These are phyloP conservation scores for Sympetrum striolatum DNA, from an alignment of 2,888 invertebrate species.

Conservation along the genomic window DNA sequence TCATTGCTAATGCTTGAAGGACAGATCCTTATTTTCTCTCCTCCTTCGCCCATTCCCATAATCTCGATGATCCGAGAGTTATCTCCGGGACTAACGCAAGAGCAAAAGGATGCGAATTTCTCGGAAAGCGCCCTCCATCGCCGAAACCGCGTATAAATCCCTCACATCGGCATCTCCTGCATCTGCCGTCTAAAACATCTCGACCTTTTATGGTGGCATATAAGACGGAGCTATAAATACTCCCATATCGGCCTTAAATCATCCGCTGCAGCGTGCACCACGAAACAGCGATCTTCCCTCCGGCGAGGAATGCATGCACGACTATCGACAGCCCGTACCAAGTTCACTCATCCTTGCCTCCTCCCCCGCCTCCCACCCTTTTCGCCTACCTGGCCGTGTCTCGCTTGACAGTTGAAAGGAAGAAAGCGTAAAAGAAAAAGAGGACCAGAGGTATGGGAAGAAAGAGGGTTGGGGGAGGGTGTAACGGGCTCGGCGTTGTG, in stretches of 20 bases:
- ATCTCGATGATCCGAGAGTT: no score
- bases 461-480: neutral
- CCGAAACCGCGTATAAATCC: neutral
- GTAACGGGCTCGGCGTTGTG: neutral
- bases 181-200: constrained; percentile 7
- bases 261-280: neutral
- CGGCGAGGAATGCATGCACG: neutral
- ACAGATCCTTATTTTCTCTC: no score
- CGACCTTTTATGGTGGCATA: constrained; percentile 27
- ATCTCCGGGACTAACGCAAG: no score
- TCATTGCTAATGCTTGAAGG: no score
- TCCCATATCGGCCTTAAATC: constrained; percentile 31
- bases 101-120: neutral
- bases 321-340: neutral
- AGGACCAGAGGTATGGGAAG: neutral
- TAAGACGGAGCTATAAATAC: constrained; percentile 3
- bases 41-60: no score
- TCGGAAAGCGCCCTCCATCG: neutral
- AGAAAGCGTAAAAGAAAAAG: neutral
- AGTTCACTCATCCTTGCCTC: neutral
- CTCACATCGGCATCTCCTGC: neutral
- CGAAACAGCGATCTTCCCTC: neutral
- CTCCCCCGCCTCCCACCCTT: neutral
- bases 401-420: constrained; percentile 27
- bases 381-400: constrained; percentile 14